These are phyloP conservation scores for Callinectes sapidus DNA, from an alignment of 2,888 invertebrate species.

Conservation along the genomic window DNA sequence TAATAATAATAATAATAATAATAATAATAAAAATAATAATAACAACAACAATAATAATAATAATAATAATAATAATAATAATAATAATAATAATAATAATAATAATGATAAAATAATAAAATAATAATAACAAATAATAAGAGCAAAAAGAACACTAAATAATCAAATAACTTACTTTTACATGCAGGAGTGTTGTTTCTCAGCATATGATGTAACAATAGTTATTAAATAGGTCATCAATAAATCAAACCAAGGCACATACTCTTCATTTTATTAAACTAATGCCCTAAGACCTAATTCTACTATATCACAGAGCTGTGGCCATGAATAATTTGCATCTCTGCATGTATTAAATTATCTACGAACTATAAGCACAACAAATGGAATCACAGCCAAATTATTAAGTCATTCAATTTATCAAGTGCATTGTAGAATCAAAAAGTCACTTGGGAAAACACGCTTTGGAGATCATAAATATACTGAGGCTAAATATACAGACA, in stretches of 20 bases:
- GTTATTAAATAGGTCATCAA: neutral
- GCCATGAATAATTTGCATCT: neutral
- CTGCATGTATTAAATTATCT: too few relatives aligned
- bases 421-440: neutral
- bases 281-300: neutral
- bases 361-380: neutral
- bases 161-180: neutral
- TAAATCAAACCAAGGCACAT: neutral
- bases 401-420: neutral
- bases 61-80: too few relatives aligned
- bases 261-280: conserved; percentile 1
- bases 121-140: neutral
- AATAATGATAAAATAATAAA: neutral
- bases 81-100: too few relatives aligned
- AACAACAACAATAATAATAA: neutral
- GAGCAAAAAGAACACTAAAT: neutral
- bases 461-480: neutral
- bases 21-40: neutral
- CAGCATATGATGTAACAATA: neutral
- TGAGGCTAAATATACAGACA: too few relatives aligned
- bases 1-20: neutral
- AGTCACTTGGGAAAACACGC: neutral
- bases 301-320: neutral
- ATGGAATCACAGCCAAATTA: neutral
- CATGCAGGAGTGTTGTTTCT: neutral